phyloP scores from a whole-genome alignment of 1,140 invertebrate species.

The Drosophila paulistorum region DNA sequence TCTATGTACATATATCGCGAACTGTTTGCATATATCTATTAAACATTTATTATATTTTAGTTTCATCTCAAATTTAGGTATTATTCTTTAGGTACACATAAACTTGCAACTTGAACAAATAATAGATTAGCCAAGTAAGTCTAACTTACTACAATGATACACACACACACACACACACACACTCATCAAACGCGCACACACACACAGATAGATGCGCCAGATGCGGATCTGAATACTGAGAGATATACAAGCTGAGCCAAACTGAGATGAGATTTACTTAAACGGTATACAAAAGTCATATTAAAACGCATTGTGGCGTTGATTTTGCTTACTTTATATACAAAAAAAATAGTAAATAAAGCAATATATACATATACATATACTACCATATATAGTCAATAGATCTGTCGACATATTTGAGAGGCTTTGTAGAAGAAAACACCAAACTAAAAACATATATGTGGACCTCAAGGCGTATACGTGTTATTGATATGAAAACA shows the following conservation, averaged over 20 bases:
- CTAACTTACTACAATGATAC: constrained; percentile 55
- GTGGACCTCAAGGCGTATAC: constrained; percentile 52
- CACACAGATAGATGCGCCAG: constrained; percentile 11
- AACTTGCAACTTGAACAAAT: constrained; percentile 32
- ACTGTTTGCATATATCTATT: background rate
- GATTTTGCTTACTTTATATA: constrained; percentile 65
- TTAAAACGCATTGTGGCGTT: constrained; percentile 77
- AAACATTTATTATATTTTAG: constrained; percentile 18
- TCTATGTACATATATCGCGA: background rate
- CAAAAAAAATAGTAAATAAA: constrained; percentile 42
- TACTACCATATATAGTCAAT: constrained; percentile 7
- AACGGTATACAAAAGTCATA: constrained; percentile 76
- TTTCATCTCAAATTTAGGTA: constrained; percentile 5
- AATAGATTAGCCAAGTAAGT: constrained; percentile 49
- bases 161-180: constrained; percentile 27
- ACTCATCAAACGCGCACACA: constrained; percentile 12
- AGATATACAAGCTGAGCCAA: constrained; percentile 22
- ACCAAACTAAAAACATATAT: constrained; percentile 32
- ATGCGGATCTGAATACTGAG: constrained; percentile 10
- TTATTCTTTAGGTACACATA: constrained; percentile 38
- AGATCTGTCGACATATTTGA: constrained; percentile 15
- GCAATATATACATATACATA: constrained; percentile 39
- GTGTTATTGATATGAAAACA: constrained; percentile 18
- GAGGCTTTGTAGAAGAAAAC: constrained; percentile 25
- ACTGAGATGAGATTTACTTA: constrained; percentile 59